Conservation (phyloP, 2,888 invertebrate genomes). For the Azorinus chamasolen region DNA sequence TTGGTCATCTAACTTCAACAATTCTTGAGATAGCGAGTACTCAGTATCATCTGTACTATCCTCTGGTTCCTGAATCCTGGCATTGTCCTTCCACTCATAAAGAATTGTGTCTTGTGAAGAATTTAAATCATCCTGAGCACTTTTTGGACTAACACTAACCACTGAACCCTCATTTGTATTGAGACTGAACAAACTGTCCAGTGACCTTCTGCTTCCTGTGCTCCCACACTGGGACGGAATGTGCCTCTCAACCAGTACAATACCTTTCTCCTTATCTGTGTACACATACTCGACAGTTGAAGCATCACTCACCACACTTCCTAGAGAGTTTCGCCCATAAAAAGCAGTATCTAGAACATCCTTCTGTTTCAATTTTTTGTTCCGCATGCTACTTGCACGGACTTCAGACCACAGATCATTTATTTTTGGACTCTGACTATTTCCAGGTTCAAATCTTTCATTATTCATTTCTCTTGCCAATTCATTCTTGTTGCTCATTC, state of each 20-base stretch:
- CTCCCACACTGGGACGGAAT: constrained; percentile 77
- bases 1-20: constrained; percentile 32
- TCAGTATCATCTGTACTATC: constrained; percentile 23
- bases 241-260: constrained; percentile 76
- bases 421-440: constrained; percentile 5
- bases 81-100: constrained; percentile 75
- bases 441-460: background rate
- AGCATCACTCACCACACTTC: constrained; percentile 69
- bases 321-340: constrained; percentile 57
- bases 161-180: constrained; percentile 2
- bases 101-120: constrained; percentile 69
- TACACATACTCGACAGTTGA: constrained; percentile 77
- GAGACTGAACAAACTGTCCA: constrained; percentile 70
- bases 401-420: constrained; percentile 57
- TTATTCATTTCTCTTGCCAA: background rate
- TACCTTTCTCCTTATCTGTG: constrained; percentile 76
- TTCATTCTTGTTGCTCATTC: background rate
- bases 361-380: constrained; percentile 1
- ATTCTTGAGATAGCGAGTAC: constrained; percentile 4
- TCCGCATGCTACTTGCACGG: constrained; percentile 25
- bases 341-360: constrained; percentile 49
- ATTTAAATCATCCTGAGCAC: background rate
- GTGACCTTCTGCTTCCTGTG: constrained; percentile 68
- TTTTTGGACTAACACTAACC: background rate
- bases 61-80: constrained; percentile 35